phyloP scores from a whole-genome alignment of 2,888 invertebrate species.

The Ametastegia equiseti region DNA sequence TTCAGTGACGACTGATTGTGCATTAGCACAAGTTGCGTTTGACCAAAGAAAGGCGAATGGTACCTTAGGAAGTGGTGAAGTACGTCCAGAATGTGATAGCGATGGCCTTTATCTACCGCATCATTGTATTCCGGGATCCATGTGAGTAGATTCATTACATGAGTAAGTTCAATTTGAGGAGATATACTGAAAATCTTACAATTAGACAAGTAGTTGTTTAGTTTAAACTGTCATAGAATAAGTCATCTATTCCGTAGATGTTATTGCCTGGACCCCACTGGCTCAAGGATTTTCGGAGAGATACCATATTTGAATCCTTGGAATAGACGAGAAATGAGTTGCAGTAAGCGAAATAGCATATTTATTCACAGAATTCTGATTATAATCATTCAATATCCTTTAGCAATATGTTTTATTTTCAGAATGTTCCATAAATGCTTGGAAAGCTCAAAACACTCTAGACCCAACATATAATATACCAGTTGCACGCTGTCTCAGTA shows the following conservation, averaged over 20 bases:
- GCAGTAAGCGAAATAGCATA: constrained; percentile 75
- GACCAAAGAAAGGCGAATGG: constrained; percentile 77
- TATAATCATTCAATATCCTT: too few species aligned
- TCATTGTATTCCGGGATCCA: constrained; percentile 82
- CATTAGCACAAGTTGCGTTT: constrained; percentile 73
- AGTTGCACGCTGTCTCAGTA: constrained; percentile 80
- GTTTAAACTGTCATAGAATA: constrained; percentile 2
- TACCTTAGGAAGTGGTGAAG: constrained; percentile 78
- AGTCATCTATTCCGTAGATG: constrained; percentile 76
- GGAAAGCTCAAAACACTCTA: constrained; percentile 76
- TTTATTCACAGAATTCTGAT: constrained; percentile 50
- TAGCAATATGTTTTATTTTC: constrained; percentile 58
- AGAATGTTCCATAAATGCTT: constrained; percentile 81
- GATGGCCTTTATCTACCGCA: constrained; percentile 80
- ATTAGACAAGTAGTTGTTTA: neutral
- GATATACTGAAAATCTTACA: neutral
- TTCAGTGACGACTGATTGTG: constrained; percentile 69
- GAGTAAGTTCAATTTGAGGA: neutral
- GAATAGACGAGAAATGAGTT: constrained; percentile 77
- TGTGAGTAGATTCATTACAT: constrained; percentile 76
- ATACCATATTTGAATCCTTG: constrained; percentile 75
- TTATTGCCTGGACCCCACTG: constrained; percentile 81
- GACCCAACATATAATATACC: constrained; percentile 70
- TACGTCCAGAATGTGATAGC: constrained; percentile 81
- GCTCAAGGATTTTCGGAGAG: constrained; percentile 84